Base-by-base conservation (phyloP, 2,888 invertebrate genomes). In the Apamea sordens region DNA sequence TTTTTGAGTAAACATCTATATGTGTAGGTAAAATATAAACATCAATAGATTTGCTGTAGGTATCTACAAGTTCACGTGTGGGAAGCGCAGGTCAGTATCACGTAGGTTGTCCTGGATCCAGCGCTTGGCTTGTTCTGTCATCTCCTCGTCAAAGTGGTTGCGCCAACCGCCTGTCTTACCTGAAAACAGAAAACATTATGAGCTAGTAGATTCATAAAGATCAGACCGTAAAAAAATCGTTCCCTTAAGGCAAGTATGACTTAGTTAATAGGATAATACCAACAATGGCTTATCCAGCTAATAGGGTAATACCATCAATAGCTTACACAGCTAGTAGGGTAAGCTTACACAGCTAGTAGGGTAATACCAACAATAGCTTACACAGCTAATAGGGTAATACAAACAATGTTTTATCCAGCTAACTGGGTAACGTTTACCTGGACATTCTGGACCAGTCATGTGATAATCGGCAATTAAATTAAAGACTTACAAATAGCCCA, bases 21-120 rank as follows among this genome's bases (percentile, higher is more conserved):
- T 0, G 0, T 18, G 47, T 18, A 50, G 50, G 50, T 50, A 50
- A 50, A 50, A 7, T 18, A 24, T 56, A 24, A 56, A 21, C 18
- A 64, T 36, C 32, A 36, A 64, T 32, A 21, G 32, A 32, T 56
- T 56, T 28, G 4, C 0, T n/a, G 13, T 32, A 56, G 4, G 53
- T 53, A n/a, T 53, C 41, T 79, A 65, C 5, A n/a, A 21, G 68
- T 69, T 59, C 44, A 74, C 77, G 18, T 68, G 13, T 6, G 86
- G 84, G 47, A 83, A 86, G 8, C 72, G 77, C 47, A 88, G 72
- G 65, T 86, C 88, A 18, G 86, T 97, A 44, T 94, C 94, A 72
- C 95, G 92, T 56, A 97, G 92, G 94, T 98, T 97, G 68, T 97
- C 94, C 13, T 93, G 92, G 44, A 98, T 98, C 98, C 98, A 98